Evolutionary conservation across 2,888 invertebrate genomes (phyloP), one percentile per base, ranked within the genome.

Genomic region (Acanthosoma haemorrhoidale): DNA sequence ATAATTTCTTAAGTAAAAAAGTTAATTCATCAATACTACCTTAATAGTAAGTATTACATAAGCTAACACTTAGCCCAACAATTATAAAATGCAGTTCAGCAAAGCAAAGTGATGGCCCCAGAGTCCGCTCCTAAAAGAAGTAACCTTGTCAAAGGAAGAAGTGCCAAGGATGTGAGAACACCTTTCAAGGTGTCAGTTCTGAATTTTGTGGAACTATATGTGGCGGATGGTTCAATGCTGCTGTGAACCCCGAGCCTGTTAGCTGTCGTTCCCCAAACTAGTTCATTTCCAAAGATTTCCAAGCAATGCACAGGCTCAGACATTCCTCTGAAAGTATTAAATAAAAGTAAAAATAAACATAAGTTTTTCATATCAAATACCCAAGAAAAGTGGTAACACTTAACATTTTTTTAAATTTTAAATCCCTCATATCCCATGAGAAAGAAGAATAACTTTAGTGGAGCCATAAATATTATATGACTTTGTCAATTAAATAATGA

Each of bases 301-400:
- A 95, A 85, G 77, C 94, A 94, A 81, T 96, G 95, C 2, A 94
- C 94, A 1, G 96, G 95, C 79, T 96, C 96, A 1, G 92, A 90
- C 64, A 90, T 89, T 72, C 94, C 95, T 83, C 93, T 93, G 81
- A 71, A 79, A 77, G 34, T 59, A 69, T 41, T 8, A 31, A 63
- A 36, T 29, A 32, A 21, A 8, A 68, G 29, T 21, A 59, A 25
- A 21, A 4, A 5, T 13, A 11, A 39, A 13, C 18, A 58, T n/a
- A 34, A 21, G 6, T 4, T 16, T 38, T 6, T 11, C n/a, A n/a
- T 16, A 38, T n/a, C 3, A 21, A 11, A 21, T 43, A 43, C n/a
- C n/a, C n/a, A 13, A 21, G 13, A 43, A 43, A 11, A 8, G 8
- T 39, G 13, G 21, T 18, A 5, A 4, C 13, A 25, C 11, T 21